phyloP scores from a whole-genome alignment of 23 tunicate species.

The Aplidium turbinatum region DNA sequence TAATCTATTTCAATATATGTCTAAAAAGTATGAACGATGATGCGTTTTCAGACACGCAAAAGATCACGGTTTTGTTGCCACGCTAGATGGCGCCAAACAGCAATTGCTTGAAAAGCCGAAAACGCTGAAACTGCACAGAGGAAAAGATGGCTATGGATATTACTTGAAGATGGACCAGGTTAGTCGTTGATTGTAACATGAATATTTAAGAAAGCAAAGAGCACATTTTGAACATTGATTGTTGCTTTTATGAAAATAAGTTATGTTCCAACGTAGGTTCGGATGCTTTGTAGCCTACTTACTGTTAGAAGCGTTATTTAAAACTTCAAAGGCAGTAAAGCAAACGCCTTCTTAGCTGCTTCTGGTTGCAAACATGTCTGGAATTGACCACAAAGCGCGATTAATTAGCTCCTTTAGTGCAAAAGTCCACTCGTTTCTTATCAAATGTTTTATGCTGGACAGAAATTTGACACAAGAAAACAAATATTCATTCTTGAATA shows the following conservation, averaged over 20 bases:
- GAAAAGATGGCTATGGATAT: constrained; percentile 66
- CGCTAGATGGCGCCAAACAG: constrained; percentile 35
- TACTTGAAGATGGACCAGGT: constrained; percentile 82
- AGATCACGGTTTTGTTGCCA: constrained; percentile 29
- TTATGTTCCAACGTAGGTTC: background rate
- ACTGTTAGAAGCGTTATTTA: background rate
- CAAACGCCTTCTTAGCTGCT: no score
- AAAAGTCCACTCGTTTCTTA: no score
- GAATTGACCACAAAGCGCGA: no score
- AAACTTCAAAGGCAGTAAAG: no score
- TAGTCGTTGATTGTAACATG: background rate
- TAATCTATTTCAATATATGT: background rate
- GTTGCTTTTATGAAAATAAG: background rate
- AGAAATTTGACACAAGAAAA: no score
- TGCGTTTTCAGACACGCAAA: constrained; percentile 49
- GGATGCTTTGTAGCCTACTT: background rate
- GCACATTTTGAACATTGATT: background rate
- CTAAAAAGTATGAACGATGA: background rate
- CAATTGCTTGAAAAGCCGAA: constrained; percentile 50
- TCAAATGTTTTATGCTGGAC: no score
- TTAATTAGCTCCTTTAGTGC: no score
- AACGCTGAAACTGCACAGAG: constrained; percentile 46
- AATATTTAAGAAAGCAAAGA: background rate
- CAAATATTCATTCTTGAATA: no score
- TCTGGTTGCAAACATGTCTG: no score